Percentiles rank a stretch among this genome's conserved stretches.
Evolutionary conservation across 2,797 vertebrate species (phyloP).

Genomic region (Lutra lutra): DNA sequence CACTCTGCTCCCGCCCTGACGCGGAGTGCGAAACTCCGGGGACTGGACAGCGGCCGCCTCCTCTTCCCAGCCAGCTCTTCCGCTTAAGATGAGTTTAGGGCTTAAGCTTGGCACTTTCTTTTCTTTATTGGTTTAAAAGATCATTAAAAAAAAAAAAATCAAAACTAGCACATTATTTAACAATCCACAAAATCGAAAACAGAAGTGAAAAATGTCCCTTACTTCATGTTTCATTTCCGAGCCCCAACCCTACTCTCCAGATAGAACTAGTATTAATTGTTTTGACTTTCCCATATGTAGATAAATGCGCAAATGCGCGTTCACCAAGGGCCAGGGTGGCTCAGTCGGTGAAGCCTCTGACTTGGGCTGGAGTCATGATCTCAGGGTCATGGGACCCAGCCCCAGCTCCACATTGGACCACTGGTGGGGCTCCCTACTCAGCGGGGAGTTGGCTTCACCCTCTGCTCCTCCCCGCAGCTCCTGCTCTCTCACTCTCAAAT

Average conservation of each 20-base stretch:
- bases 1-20: background rate
- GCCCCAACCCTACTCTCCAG: background rate
- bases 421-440: background rate
- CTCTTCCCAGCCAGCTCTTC: background rate
- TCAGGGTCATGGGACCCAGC: background rate
- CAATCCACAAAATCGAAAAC: background rate
- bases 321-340: background rate
- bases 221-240: background rate
- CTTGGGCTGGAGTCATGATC: background rate
- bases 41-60: background rate
- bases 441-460: background rate
- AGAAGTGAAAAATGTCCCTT: background rate
- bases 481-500: background rate
- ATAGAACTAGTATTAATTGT: background rate
- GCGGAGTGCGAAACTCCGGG: background rate
- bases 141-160: background rate
- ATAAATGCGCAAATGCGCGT: background rate
- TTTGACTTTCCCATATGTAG: background rate
- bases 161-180: background rate
- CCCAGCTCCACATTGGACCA: too few species aligned
- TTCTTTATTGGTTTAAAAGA: background rate
- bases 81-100: background rate
- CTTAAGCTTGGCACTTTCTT: conserved; percentile 24
- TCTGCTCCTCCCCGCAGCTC: background rate
- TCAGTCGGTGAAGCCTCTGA: background rate